phyloP scores from a whole-genome alignment of 2,888 invertebrate genomes.

The Mamestra brassicae region DNA sequence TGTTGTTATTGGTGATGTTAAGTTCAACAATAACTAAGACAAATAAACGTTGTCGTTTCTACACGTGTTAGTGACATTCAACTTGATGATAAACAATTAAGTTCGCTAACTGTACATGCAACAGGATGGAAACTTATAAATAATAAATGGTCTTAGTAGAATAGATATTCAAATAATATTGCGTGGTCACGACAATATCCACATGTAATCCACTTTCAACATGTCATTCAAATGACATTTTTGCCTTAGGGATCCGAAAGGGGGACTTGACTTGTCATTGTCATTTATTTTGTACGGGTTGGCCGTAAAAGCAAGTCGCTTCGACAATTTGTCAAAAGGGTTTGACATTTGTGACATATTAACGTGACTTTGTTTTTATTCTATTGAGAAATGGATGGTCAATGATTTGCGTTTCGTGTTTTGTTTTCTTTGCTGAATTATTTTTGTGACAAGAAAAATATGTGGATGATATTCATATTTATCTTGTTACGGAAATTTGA shows the following conservation, averaged over 20 bases:
- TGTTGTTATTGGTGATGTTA: too few relatives aligned
- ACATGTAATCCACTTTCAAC: conserved; percentile 25
- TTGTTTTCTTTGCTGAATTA: conserved; percentile 12
- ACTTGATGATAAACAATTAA: neutral
- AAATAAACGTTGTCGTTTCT: too few relatives aligned
- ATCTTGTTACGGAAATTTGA: too few relatives aligned
- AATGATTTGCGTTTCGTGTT: conserved; percentile 15
- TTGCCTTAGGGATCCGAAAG: conserved; percentile 15
- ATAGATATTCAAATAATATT: neutral
- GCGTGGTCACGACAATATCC: conserved; percentile 15
- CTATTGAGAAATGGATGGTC: conserved; percentile 14
- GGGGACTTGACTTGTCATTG: conserved; percentile 16
- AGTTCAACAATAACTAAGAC: too few relatives aligned
- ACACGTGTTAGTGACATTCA: neutral
- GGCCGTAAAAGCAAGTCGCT: conserved; percentile 11
- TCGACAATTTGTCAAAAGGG: conserved; percentile 35
- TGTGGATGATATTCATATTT: too few relatives aligned
- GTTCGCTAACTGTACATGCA: neutral
- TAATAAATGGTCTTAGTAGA: neutral
- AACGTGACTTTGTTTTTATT: conserved; percentile 23
- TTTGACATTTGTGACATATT: conserved; percentile 33
- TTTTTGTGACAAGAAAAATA: neutral
- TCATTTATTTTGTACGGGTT: conserved; percentile 18
- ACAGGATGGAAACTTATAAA: neutral
- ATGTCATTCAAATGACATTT: conserved; percentile 30